phyloP scores from a whole-genome alignment of 2,797 vertebrate genomes.

The Crenuchus spilurus region DNA sequence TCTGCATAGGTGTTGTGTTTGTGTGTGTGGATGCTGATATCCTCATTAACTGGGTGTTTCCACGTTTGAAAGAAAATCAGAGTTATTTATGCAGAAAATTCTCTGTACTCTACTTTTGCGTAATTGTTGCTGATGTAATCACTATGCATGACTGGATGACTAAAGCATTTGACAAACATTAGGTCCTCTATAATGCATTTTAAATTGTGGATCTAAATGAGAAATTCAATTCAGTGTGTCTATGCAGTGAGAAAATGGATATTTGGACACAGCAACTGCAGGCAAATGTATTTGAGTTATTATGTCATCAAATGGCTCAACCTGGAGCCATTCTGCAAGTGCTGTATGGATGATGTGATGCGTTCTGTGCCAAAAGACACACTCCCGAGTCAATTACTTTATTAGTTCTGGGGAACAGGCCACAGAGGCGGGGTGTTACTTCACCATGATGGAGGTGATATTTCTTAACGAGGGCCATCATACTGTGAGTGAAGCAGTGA shows the following conservation, averaged over 20 bases:
- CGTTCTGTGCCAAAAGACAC: slow-evolving; percentile 2
- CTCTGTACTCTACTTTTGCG: too few species aligned
- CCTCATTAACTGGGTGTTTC: too few species aligned
- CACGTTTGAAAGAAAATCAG: too few species aligned
- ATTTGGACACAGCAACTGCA: neutral
- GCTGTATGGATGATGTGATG: slow-evolving; percentile 14
- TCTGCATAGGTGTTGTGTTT: too few species aligned
- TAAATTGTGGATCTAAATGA: too few species aligned
- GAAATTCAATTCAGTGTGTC: neutral
- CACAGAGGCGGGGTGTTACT: slow-evolving; percentile 39
- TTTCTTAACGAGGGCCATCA: slow-evolving; percentile 54
- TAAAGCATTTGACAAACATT: too few species aligned
- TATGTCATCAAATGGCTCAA: neutral
- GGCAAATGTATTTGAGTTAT: neutral
- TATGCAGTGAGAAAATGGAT: neutral
- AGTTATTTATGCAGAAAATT: too few species aligned
- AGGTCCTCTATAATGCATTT: too few species aligned
- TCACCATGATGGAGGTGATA: slow-evolving; percentile 41
- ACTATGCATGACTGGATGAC: too few species aligned
- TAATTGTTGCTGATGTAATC: too few species aligned
- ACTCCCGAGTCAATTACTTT: slow-evolving; percentile 34
- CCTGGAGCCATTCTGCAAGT: slow-evolving; percentile 4
- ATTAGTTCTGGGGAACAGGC: neutral
- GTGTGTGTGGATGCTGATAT: too few species aligned
- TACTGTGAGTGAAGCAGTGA: slow-evolving; percentile 38